Percentiles rank a stretch among this genome's conserved stretches.
phyloP scores from a whole-genome alignment of 2,888 invertebrate genomes.

The Caenorhabditis virilis region DNA sequence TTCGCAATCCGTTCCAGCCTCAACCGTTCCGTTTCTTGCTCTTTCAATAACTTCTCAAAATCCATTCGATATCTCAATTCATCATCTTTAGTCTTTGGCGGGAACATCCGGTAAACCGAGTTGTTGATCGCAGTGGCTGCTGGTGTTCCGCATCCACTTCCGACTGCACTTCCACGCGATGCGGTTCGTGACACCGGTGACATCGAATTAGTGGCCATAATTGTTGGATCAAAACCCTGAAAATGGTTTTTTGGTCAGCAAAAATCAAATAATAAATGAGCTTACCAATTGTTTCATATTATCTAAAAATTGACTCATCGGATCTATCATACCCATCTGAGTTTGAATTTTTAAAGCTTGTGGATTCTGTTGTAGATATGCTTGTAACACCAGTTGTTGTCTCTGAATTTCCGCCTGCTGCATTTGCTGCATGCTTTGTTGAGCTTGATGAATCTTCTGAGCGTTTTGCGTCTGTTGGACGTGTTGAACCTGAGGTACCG shows the following conservation, averaged over 20 bases:
- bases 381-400: too few relatives aligned
- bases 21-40: conserved; percentile 2
- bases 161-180: background rate
- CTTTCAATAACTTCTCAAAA: background rate
- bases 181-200: background rate
- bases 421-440: too few relatives aligned
- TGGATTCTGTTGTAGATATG: background rate
- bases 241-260: background rate
- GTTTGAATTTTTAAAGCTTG: too few relatives aligned
- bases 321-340: too few relatives aligned
- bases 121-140: background rate
- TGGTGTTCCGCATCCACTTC: background rate
- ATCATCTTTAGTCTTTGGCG: too few relatives aligned
- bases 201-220: background rate
- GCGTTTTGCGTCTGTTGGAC: too few relatives aligned
- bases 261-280: background rate
- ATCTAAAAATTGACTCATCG: too few relatives aligned
- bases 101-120: background rate
- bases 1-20: background rate
- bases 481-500: too few relatives aligned
- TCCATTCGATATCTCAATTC: too few relatives aligned
- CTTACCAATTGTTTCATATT: background rate
- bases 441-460: too few relatives aligned
- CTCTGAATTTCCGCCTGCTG: too few relatives aligned
- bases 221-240: background rate